Conservation (phyloP, 2,797 vertebrate genomes). For the Amphiprion clarkii region DNA sequence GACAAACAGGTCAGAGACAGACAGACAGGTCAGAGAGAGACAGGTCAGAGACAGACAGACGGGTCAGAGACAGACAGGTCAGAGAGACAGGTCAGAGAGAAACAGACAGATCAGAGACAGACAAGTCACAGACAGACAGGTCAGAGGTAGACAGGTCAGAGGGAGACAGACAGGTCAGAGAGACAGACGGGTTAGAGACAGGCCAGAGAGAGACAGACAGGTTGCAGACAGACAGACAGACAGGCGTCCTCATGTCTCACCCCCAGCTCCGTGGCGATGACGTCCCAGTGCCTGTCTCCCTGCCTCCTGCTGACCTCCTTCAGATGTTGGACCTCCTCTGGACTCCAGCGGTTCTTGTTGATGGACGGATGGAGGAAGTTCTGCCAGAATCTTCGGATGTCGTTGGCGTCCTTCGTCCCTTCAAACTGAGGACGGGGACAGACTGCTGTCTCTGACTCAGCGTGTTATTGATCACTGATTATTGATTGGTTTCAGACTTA, state of each 20-base stretch:
- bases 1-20: too few species aligned
- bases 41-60: too few species aligned
- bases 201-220: too few species aligned
- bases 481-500: conserved; percentile 73
- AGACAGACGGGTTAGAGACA: too few species aligned
- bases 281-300: conserved; percentile 85
- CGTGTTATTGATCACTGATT: neutral
- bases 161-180: neutral
- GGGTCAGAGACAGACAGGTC: too few species aligned
- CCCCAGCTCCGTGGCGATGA: conserved; percentile 88
- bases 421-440: conserved; percentile 87
- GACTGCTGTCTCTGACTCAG: neutral
- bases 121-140: too few species aligned
- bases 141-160: neutral
- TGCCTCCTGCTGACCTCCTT: conserved; percentile 75
- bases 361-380: conserved; percentile 92
- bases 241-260: conserved; percentile 74
- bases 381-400: conserved; percentile 91
- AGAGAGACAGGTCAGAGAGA: too few species aligned
- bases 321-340: conserved; percentile 87
- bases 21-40: too few species aligned
- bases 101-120: too few species aligned
- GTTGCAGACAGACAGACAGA: neutral
- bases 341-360: conserved; percentile 88
- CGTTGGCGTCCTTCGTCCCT: conserved; percentile 84